Conservation (phyloP, 30 jellyfish, hydroid and myxozoan species). For the Pseudorhiza aurosa region DNA sequence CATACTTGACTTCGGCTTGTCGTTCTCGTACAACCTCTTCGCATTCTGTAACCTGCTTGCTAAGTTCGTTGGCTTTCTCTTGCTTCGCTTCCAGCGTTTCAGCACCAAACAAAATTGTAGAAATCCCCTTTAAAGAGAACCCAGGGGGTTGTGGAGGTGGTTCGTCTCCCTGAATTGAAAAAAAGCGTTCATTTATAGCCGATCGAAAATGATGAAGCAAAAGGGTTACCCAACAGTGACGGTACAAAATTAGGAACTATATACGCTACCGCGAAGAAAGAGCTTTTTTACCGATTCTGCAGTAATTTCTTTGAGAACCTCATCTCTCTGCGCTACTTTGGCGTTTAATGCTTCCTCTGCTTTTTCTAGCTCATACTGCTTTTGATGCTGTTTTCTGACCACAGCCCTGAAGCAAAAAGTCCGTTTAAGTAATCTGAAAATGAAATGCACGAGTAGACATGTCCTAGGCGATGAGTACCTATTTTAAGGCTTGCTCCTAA, state of each 20-base stretch:
- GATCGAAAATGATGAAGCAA: background rate
- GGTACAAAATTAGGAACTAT: too few relatives aligned
- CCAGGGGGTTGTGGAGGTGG: slow-evolving; percentile 73
- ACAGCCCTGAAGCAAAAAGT: slow-evolving; percentile 71
- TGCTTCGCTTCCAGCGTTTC: slow-evolving; percentile 86
- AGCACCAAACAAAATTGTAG: slow-evolving; percentile 85
- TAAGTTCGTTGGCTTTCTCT: slow-evolving; percentile 49
- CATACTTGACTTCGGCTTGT: slow-evolving; percentile 87
- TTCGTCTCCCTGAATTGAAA: slow-evolving; percentile 77
- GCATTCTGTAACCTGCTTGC: slow-evolving; percentile 86
- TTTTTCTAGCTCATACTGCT: slow-evolving; percentile 83
- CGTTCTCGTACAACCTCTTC: slow-evolving; percentile 78
- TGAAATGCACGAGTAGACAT: too few relatives aligned
- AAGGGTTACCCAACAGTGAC: background rate
- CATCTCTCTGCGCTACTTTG: slow-evolving; percentile 80
- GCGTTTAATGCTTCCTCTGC: slow-evolving; percentile 81
- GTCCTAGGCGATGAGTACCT: too few relatives aligned
- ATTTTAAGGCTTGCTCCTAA: too few relatives aligned
- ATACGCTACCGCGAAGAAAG: too few relatives aligned
- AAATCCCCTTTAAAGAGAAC: slow-evolving; percentile 81
- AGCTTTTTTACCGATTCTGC: slow-evolving; percentile 39
- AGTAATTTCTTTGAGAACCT: slow-evolving; percentile 53
- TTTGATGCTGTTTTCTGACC: slow-evolving; percentile 82
- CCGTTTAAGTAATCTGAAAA: too few relatives aligned
- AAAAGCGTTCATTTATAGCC: background rate